Evolutionary conservation across 1,140 invertebrate species (phyloP), one percentile per base, ranked within the genome.

Genomic region (Lepidurus packardi): DNA sequence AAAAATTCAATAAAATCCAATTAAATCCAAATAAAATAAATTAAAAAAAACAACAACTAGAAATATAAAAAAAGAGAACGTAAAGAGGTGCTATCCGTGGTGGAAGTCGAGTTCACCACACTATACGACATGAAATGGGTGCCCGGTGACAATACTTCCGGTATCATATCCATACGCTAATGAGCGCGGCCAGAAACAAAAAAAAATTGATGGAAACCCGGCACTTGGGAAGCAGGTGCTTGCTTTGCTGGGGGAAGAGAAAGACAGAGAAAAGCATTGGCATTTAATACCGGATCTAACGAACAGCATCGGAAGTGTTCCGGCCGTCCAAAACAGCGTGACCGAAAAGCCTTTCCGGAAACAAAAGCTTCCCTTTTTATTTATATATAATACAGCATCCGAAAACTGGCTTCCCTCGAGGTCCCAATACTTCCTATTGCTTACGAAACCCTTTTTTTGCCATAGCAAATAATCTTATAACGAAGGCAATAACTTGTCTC

Each of bases 241-340:
- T 65, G 53, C 53, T 65, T n/a, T 65, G 53, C 21, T 3, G 5
- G 21, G 53, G 34, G 34, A 34, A 2, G 34, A 34, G 34, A 34
- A 34, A 34, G 34, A 34, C 34, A 2, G 34, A 34, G 34, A 2
- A 34, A 65, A 65, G 21, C 53, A 65, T 65, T 65, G 53, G 53
- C 21, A 65, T 65, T 47, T 65, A 65, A 65, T 65, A 65, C 53
- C 53, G 53, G 53, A 65, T 65, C 53, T 65, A 65, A 65, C 53
- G 16, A 65, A 65, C 53, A 65, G 53, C 16, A 65, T 65, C 53
- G 53, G 53, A 65, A 65, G 53, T 65, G 53, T 65, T 65, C 53
- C 53, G 53, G 53, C 53, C 53, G 53, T 65, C 16, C 53, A 65
- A 7, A 21, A 65, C 53, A n/a, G 53, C 53, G 53, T 65, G 53